Conservation (phyloP, 2,888 invertebrate genomes). For the Scaeva pyrastri region DNA sequence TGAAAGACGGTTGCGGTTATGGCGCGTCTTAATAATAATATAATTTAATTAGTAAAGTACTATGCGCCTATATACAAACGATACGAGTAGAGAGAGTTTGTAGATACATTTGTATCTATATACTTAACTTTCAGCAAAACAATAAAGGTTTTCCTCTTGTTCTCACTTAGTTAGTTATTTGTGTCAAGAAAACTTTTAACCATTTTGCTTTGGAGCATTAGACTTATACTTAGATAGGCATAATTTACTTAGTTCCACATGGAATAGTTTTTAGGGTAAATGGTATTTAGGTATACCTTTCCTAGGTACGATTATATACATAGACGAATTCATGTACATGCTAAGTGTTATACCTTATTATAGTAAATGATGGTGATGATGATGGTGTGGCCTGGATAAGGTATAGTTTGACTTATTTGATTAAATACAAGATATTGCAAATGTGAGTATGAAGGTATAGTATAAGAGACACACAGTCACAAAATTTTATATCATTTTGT, state of each 20-base stretch:
- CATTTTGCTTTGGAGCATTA: slow-evolving; percentile 15
- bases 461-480: not conserved
- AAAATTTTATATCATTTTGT: not conserved
- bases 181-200: slow-evolving; percentile 70
- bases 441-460: not conserved
- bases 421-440: slow-evolving; percentile 44
- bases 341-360: not conserved
- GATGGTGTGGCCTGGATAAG: slow-evolving; percentile 44
- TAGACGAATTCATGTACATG: not conserved
- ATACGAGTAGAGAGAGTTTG: not conserved
- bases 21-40: slow-evolving; percentile 33
- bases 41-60: slow-evolving; percentile 70
- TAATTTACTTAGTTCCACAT: slow-evolving; percentile 68
- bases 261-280: slow-evolving; percentile 65
- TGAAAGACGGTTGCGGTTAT: slow-evolving; percentile 1
- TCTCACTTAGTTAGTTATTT: slow-evolving; percentile 50
- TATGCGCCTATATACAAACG: not conserved
- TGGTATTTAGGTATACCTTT: slow-evolving; percentile 49
- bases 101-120: not conserved
- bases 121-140: not conserved
- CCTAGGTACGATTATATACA: not conserved
- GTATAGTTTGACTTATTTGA: slow-evolving; percentile 45
- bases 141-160: slow-evolving; percentile 46
- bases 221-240: slow-evolving; percentile 29
- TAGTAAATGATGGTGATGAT: slow-evolving; percentile 21